Percentiles rank a stretch among this genome's conserved stretches.
These are phyloP conservation scores for Setipinna tenuifilis DNA, from an alignment of 2,797 vertebrate genomes.

Conservation along the genomic window DNA sequence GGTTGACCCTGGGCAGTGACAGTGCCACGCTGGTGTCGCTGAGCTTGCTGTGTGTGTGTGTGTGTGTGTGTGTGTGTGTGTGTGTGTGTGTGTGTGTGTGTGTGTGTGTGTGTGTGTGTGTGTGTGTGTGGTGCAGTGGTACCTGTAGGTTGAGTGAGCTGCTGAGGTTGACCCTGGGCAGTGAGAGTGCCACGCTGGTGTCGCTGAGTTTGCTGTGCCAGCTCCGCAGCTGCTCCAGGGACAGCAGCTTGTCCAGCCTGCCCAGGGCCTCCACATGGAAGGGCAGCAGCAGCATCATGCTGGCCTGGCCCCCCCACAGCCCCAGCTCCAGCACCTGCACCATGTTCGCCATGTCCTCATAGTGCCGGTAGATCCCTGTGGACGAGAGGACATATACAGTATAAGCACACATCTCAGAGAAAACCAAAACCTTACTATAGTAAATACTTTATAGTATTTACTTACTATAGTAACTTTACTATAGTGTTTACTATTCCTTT, in stretches of 20 bases:
- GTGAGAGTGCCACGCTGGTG: conserved; percentile 63
- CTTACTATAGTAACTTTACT: too few species aligned
- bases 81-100: conserved; percentile 24
- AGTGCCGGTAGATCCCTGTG: conserved; percentile 65
- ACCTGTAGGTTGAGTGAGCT: conserved; percentile 70
- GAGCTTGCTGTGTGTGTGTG: conserved; percentile 29
- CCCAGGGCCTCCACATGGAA: conserved; percentile 69
- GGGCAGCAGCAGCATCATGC: conserved; percentile 68
- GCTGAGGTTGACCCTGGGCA: conserved; percentile 67
- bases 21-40: conserved; percentile 59
- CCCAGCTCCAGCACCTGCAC: conserved; percentile 69
- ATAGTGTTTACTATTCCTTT: too few species aligned
- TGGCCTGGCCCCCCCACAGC: conserved; percentile 64
- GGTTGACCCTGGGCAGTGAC: conserved; percentile 66
- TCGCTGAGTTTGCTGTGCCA: conserved; percentile 64
- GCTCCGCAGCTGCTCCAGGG: conserved; percentile 62
- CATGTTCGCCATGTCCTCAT: conserved; percentile 72
- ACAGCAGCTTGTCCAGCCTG: conserved; percentile 69
- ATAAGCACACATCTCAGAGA: too few species aligned
- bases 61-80: conserved; percentile 36
- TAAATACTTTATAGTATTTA: too few species aligned
- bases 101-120: neutral
- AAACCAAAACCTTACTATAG: too few species aligned
- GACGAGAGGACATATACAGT: too few species aligned
- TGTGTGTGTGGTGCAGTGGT: neutral